phyloP scores from a whole-genome alignment of 2,113 vertebrate genomes.

The Lynx canadensis region DNA sequence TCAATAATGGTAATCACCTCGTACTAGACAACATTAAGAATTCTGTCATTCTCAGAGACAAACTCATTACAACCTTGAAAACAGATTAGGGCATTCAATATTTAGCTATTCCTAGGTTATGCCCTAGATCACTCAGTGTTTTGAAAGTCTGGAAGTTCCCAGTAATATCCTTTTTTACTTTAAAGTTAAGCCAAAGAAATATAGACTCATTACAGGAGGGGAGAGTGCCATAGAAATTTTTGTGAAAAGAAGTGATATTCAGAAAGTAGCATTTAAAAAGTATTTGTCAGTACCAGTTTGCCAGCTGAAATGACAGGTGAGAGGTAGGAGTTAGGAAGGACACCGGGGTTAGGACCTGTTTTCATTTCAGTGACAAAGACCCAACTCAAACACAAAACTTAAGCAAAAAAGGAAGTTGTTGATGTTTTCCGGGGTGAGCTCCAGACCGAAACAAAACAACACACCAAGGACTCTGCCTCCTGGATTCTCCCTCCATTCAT shows the following conservation, averaged over 20 bases:
- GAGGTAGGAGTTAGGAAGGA: neutral
- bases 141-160: neutral
- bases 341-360: neutral
- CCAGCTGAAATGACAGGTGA: neutral
- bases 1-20: neutral
- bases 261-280: neutral
- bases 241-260: neutral
- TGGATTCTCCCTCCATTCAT: neutral
- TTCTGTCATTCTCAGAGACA: neutral
- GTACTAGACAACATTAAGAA: neutral
- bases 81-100: neutral
- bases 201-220: neutral
- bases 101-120: neutral
- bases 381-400: neutral
- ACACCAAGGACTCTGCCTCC: neutral
- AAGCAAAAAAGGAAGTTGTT: neutral
- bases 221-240: neutral
- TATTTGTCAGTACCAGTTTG: neutral
- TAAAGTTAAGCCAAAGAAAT: slow-evolving; percentile 22
- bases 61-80: neutral
- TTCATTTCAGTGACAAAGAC: neutral
- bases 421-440: neutral
- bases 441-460: neutral
- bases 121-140: neutral
- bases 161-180: neutral